Evolutionary conservation across 2,797 vertebrate genomes (phyloP), one percentile per base, ranked within the genome.

Genomic region (Lindbergichthys nudifrons): DNA sequence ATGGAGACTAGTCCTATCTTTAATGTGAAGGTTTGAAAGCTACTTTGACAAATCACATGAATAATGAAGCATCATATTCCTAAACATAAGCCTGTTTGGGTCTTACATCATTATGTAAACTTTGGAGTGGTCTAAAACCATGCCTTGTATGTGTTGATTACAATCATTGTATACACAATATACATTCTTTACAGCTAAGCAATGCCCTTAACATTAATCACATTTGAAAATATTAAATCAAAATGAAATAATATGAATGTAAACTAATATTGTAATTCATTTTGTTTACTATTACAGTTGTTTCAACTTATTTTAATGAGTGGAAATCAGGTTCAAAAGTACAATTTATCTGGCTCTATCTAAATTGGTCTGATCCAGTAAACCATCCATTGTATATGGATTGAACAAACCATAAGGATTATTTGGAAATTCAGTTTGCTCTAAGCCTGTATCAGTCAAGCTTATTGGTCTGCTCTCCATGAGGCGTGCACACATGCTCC

Each of bases 401-500:
- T 12, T 69, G 53, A 75, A 52, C 46, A 67, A 74, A 75, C 52
- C 66, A 68, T 65, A 15, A 52, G 53, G 59, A 67, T 79, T 78
- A 61, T 53, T 65, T 41, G n/a, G 61, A 66, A 30, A 69, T 61
- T 67, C 45, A 50, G 63, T 82, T 71, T 59, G 12, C 63, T 21
- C 5, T 52, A 73, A 77, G 77, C 73, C 74, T 32, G 19, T 48
- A 68, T 73, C 36, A 71, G 73, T 70, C 53, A n/a, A 53, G 57
- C 51, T 79, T 7, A 8, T 16, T 65, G 3, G 26, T 70, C 10
- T 70, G 36, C 52, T 80, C 75, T 76, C 50, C 60, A 46, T 39
- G 23, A 81, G 42, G 64, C 36, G 18, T 50, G 15, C 50, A 54
- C 21, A 58, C 50, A 58, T 26, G 48, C 57, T 79, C 51, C 70